Evolutionary conservation across 2,888 invertebrate genomes (phyloP).

Genomic region (Antitype chi): DNA sequence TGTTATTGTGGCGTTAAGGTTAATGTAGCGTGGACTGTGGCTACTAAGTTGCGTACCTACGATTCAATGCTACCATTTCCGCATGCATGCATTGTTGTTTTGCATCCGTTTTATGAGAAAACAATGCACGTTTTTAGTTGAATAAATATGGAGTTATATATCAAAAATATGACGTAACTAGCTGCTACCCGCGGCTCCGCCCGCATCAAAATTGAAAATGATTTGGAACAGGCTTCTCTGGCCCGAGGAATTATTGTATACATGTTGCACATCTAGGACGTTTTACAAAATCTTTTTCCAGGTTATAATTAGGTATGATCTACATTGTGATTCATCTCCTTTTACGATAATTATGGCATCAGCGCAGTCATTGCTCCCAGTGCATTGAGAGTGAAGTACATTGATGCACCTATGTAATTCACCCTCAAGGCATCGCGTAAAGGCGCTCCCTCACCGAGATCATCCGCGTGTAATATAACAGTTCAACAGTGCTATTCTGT

Average conservation of each 20-base stretch:
- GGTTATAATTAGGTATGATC: background rate
- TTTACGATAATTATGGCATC: slow-evolving; percentile 2
- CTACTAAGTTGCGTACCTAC: slow-evolving; percentile 15
- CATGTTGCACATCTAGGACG: background rate
- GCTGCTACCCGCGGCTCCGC: no score
- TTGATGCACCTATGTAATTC: background rate
- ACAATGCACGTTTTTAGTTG: background rate
- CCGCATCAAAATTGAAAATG: no score
- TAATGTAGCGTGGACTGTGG: slow-evolving; percentile 10
- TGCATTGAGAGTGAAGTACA: background rate
- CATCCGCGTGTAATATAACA: background rate
- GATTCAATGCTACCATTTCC: slow-evolving; percentile 28
- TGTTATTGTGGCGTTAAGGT: slow-evolving; percentile 15
- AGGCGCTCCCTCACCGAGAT: background rate
- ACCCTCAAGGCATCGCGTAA: no score
- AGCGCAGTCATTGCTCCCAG: background rate
- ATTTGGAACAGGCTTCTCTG: no score
- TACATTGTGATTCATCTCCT: background rate
- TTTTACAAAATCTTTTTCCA: background rate
- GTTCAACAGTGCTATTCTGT: background rate
- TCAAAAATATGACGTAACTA: background rate
- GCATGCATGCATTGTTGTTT: slow-evolving; percentile 5
- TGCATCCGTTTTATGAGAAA: slow-evolving; percentile 12
- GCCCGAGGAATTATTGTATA: no score
- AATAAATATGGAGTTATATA: background rate